Base-by-base conservation (phyloP, 2,797 vertebrate species). In the Phalloptychus januarius region DNA sequence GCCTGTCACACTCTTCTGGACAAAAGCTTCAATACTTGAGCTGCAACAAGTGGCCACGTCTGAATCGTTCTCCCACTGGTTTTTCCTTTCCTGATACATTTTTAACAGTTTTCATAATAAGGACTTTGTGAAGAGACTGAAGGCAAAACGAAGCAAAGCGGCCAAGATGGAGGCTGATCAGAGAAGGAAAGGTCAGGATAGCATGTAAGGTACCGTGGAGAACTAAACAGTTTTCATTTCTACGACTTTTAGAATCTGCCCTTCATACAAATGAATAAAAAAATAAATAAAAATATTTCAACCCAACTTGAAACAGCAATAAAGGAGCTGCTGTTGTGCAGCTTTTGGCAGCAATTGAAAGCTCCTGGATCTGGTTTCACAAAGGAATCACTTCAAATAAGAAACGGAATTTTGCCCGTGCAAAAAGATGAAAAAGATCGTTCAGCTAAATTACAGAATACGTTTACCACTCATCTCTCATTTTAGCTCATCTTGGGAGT, bases 391-490 rank as follows among this genome's bases (percentile, higher is more conserved):
- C 25, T 70, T 70, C n/a, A 70, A 44, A 7, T 28, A 23, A 12
- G 12, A 70, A 70, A 70, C 5, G 1, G 5, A 5, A 44, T n/a
- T 44, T 44, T 44, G 23, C 15, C 36, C 5, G 12, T n/a, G 67
- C 36, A 36, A 71, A 45, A 50, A 77, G 44, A 72, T 67, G 38
- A 84, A 80, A 75, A 71, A 36, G 82, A 76, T 65, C 78, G 33
- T 84, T 75, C 76, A 77, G 11, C 61, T 58, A 81, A 84, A 84
- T 61, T 38, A 75, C 74, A 77, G 25, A 79, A 65, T 1, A 73
- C 15, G 52, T 44, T 56, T 45, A 40, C 5, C 33, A 50, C 48
- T 44, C 20, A 31, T 2, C 44, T 33, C 5, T 7, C 23, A 42
- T 65, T 61, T 45, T 10, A 31, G 8, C 23, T 63, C 10, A 8